Conservation (phyloP, 2,113 vertebrate species). For the Lamprotornis superbus region DNA sequence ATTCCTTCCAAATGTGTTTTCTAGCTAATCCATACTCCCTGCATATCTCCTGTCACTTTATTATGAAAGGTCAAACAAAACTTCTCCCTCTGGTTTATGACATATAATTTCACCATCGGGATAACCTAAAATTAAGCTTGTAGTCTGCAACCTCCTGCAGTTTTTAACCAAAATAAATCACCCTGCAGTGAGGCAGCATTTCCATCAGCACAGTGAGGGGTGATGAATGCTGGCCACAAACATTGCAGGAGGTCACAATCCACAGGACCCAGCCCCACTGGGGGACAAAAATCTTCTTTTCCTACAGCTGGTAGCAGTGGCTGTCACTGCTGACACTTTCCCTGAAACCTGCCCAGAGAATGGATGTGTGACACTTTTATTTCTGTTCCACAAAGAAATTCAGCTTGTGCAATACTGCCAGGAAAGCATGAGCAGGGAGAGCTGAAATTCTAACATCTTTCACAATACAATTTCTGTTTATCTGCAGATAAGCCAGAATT, state of each 20-base stretch:
- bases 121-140: constrained; percentile 41
- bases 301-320: not conserved
- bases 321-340: not conserved
- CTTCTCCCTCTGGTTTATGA: not conserved
- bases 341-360: not conserved
- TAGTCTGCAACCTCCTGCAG: not conserved
- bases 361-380: not conserved
- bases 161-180: constrained; percentile 21
- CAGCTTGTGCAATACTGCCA: not conserved
- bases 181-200: not conserved
- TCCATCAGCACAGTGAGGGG: not conserved
- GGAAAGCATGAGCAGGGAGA: not conserved
- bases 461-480: not conserved
- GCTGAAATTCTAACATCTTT: not conserved
- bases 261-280: not conserved
- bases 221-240: not conserved
- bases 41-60: not conserved
- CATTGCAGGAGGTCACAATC: not conserved
- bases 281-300: not conserved
- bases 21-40: not conserved
- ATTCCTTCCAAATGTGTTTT: not conserved
- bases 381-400: not conserved
- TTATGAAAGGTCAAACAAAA: not conserved
- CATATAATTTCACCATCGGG: not conserved
- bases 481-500: not conserved